phyloP scores from a whole-genome alignment of 2,888 invertebrate genomes.

The Synergus gifuensis region DNA sequence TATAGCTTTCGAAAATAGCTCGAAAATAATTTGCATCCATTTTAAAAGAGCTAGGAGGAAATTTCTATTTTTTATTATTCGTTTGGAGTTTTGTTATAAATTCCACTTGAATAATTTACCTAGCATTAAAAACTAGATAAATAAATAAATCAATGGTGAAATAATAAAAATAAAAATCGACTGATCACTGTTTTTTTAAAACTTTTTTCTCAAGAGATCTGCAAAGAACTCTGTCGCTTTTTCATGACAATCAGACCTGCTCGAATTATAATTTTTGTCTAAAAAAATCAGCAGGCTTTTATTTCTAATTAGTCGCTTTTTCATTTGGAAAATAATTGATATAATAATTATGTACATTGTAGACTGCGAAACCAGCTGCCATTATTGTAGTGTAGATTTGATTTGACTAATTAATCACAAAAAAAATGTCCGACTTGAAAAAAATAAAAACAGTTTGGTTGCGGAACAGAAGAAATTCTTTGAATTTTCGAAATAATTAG shows the following conservation, averaged over 20 bases:
- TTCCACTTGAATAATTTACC: not conserved
- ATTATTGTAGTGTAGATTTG: not conserved
- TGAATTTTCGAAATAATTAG: no score
- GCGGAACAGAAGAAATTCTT: not conserved
- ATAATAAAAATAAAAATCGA: slow-evolving; percentile 4
- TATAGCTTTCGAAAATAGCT: not conserved
- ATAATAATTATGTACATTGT: not conserved
- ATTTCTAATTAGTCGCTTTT: not conserved
- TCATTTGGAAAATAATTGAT: not conserved
- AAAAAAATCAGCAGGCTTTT: not conserved
- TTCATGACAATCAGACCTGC: slow-evolving; percentile 25
- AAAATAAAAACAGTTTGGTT: not conserved
- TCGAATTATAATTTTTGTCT: not conserved
- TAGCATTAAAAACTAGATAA: slow-evolving; percentile 3
- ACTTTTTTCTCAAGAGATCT: not conserved
- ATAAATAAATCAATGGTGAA: not conserved
- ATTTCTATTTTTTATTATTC: not conserved
- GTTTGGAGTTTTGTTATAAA: not conserved
- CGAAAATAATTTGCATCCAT: not conserved
- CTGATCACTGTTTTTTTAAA: not conserved
- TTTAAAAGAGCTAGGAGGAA: not conserved
- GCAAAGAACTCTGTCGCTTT: not conserved
- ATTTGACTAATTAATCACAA: not conserved
- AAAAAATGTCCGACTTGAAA: not conserved
- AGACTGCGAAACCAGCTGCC: not conserved